A percentile compares a stretch with the other conserved stretches of the same genome.
These are phyloP conservation scores for Fulmarus glacialis DNA, from an alignment of 2,113 vertebrate genomes.

Conservation along the genomic window DNA sequence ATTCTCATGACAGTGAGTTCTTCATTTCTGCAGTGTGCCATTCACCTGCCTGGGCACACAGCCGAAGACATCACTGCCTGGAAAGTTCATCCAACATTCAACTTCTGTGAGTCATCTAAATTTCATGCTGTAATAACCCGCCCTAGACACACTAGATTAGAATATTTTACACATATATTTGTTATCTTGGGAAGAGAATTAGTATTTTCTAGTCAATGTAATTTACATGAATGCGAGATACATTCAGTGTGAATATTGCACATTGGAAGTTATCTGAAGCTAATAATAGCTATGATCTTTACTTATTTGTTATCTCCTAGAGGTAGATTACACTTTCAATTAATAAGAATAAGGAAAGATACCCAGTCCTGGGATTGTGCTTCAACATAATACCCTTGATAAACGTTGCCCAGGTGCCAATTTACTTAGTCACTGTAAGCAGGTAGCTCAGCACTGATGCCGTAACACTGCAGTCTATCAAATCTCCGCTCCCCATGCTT, in stretches of 20 bases:
- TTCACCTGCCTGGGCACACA: not conserved
- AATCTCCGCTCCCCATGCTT: not conserved
- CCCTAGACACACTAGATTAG: slow-evolving; percentile 13
- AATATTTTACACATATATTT: slow-evolving; percentile 65
- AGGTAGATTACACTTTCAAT: slow-evolving; percentile 21
- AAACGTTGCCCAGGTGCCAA: not conserved
- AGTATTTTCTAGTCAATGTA: slow-evolving; percentile 66
- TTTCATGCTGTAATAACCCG: not conserved
- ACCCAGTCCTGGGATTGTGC: not conserved
- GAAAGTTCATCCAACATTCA: not conserved
- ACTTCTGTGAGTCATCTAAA: not conserved
- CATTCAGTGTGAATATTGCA: slow-evolving; percentile 43
- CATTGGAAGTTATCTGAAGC: slow-evolving; percentile 27
- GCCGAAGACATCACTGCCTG: not conserved
- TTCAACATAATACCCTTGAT: not conserved
- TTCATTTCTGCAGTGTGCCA: not conserved
- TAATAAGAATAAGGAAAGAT: not conserved
- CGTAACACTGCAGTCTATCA: not conserved
- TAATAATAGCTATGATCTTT: slow-evolving; percentile 64
- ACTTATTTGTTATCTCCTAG: slow-evolving; percentile 45
- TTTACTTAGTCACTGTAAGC: not conserved
- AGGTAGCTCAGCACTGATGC: not conserved
- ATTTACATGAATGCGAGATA: slow-evolving; percentile 64
- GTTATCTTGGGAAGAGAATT: slow-evolving; percentile 67
- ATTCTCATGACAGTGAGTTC: not conserved